Base-by-base conservation (phyloP, 2,113 vertebrate species). In the Gasterosteus nipponicus region DNA sequence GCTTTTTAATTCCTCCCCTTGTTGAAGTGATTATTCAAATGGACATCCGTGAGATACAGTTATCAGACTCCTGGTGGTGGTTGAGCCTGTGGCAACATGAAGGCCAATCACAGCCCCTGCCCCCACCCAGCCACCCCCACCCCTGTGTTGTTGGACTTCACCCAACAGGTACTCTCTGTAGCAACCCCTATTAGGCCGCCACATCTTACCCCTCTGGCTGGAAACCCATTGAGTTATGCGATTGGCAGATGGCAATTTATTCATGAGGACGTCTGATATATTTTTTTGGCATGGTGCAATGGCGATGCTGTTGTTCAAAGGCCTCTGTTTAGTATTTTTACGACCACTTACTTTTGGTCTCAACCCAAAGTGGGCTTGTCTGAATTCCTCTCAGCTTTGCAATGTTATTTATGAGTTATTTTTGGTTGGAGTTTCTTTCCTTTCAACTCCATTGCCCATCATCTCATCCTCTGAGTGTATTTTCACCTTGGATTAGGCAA, bases 1-100 rank as follows among this genome's bases (percentile, higher is more conserved):
- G 76, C 81, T 91, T 92, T 93, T 94, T 92, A 92, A 91, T 93
- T 92, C 91, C 79, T 91, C 89, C 85, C 89, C 91, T 92, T 91
- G 90, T 93, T 93, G 88, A 92, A 93, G 89, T 91, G 90, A 93
- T 94, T 94, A 94, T 94, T 95, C 89, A 93, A 95, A 94, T 93
- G 85, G 84, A 81, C 67, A 86, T 93, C 89, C 87, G 73, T 92
- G 91, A 92, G 91, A 91, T 89, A 82, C 87, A 88, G 91, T 93
- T 93, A 92, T 92, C 91, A 91, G 91, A 89, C 91, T 90, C 87
- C 86, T 89, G 89, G 89, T 93, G 87, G 84, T 93, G 87, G 88
- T 91, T 86, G 85, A 89, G 88, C 91, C 90, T 85, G 86, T 91
- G 89, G 91, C 90, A 86, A 89, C 77, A 82, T 84, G 77, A 93